Conservation (phyloP, 2,888 invertebrate species). For the Rugalucina vietnamica region DNA sequence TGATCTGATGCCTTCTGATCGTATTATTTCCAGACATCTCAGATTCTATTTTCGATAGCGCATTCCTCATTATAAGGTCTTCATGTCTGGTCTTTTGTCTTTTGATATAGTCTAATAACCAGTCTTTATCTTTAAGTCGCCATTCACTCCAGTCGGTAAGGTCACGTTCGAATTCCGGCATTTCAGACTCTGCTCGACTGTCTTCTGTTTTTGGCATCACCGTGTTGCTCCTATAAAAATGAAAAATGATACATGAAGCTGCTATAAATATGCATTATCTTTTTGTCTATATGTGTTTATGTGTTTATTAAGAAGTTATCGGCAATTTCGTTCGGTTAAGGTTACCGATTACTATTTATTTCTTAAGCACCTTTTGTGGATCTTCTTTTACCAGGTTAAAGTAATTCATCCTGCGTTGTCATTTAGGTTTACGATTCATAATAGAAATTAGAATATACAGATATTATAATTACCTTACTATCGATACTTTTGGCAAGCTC, state of each 20-base stretch:
- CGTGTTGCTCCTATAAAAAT: background rate
- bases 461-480: background rate
- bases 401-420: no score
- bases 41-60: conserved; percentile 58
- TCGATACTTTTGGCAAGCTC: background rate
- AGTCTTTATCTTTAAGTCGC: conserved; percentile 58
- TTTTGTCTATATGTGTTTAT: no score
- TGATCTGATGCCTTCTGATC: conserved; percentile 56
- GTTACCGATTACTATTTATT: no score
- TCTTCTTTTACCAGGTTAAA: no score
- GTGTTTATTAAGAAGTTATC: no score
- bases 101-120: conserved; percentile 60
- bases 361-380: no score
- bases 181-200: background rate
- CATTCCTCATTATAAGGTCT: conserved; percentile 66
- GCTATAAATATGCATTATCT: no score
- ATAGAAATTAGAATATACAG: no score
- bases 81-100: conserved; percentile 65
- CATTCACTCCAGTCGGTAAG: conserved; percentile 54
- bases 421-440: no score
- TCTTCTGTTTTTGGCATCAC: conserved; percentile 6
- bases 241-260: no score
- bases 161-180: conserved; percentile 35
- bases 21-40: conserved; percentile 59
- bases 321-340: no score